Percentiles rank a stretch among this genome's conserved stretches.
These are phyloP conservation scores for Neocrepidodera transversa DNA, from an alignment of 2,888 invertebrate genomes.

Conservation along the genomic window DNA sequence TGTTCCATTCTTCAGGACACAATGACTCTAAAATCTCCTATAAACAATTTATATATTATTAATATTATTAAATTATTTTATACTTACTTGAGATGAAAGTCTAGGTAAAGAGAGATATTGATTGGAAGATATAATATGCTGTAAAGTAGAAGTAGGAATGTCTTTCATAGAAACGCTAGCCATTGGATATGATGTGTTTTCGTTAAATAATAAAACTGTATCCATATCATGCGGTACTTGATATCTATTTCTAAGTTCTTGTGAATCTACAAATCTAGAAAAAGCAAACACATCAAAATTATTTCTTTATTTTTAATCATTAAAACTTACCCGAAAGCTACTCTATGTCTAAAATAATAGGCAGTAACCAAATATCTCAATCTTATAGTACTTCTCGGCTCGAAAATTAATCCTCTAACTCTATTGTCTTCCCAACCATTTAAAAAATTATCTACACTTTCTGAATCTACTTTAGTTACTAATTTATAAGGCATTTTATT, in stretches of 20 bases:
- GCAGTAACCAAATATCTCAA: conserved; percentile 89
- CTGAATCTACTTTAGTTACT: conserved; percentile 70
- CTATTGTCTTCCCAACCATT: conserved; percentile 91
- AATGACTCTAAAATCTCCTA: conserved; percentile 79
- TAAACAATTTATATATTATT: conserved; percentile 35
- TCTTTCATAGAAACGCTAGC: conserved; percentile 90
- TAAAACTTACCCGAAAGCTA: conserved; percentile 82
- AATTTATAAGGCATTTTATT: conserved; percentile 85
- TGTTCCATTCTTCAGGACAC: conserved; percentile 89
- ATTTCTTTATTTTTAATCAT: no score
- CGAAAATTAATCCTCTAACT: conserved; percentile 88
- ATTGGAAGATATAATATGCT: conserved; percentile 87
- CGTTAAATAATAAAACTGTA: conserved; percentile 88
- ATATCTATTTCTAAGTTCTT: conserved; percentile 71
- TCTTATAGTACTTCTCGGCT: conserved; percentile 76
- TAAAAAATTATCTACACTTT: conserved; percentile 80
- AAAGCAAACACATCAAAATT: background rate
- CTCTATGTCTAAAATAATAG: conserved; percentile 83
- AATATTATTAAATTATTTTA: background rate
- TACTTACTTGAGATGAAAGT: conserved; percentile 85
- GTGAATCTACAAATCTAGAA: conserved; percentile 73
- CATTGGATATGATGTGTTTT: conserved; percentile 79
- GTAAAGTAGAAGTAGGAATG: conserved; percentile 86
- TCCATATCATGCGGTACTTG: conserved; percentile 78
- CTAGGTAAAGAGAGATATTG: conserved; percentile 88